phyloP scores from a whole-genome alignment of 1,140 invertebrate genomes.

The Cotesia glomerata region DNA sequence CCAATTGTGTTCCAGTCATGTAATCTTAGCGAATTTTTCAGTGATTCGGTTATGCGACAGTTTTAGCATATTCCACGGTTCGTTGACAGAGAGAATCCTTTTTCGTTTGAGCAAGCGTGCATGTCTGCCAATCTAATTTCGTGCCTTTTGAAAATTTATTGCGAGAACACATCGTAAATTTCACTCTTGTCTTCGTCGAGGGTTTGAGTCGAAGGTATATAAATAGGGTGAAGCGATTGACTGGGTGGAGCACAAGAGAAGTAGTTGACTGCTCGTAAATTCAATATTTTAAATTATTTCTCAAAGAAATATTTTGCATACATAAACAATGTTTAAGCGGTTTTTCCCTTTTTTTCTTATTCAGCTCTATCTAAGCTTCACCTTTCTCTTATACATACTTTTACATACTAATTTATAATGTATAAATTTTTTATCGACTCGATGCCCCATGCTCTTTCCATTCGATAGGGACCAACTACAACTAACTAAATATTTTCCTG shows the following conservation, averaged over 20 bases:
- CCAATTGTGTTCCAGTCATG: no score
- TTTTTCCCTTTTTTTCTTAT: no score
- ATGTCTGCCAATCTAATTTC: conserved; percentile 8
- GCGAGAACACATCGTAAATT: conserved; percentile 1
- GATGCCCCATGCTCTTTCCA: no score
- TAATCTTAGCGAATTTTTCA: no score
- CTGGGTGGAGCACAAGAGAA: neutral
- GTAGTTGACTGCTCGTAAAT: neutral
- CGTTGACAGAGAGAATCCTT: neutral
- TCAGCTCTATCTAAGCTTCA: no score
- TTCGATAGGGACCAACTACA: no score
- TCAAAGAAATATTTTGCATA: neutral
- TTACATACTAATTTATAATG: no score
- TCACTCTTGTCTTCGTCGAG: neutral
- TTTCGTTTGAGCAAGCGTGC: neutral
- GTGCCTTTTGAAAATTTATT: conserved; percentile 8
- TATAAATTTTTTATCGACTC: no score
- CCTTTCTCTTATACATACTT: no score
- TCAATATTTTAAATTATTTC: neutral
- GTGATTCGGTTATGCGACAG: no score
- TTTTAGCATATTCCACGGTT: neutral
- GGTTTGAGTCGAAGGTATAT: neutral
- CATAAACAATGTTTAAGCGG: no score
- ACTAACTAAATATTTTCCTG: neutral
- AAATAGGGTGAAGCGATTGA: conserved; percentile 1